Evolutionary conservation across 2,888 invertebrate species (phyloP), one percentile per base, ranked within the genome.

Genomic region (Pollenia labialis): DNA sequence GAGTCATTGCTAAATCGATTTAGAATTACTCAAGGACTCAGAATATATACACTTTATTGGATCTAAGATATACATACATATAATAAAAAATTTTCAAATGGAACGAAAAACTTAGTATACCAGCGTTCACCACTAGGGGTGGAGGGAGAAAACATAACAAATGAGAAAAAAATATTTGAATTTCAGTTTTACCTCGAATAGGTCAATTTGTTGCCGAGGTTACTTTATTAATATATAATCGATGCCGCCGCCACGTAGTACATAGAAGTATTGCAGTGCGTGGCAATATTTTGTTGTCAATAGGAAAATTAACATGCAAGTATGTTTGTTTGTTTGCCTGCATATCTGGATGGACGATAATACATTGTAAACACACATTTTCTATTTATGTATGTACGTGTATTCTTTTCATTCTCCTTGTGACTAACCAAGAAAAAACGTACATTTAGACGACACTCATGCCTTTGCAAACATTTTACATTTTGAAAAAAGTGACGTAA

Each of bases 171-270:
- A 40, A 68, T 48, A 50, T 58, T 11, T 60, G 32, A 11, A 50
- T 60, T 52, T 48, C 7, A 18, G 10, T 23, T 40, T 10, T 60
- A 62, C 77, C 23, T 77, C 58, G 71, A 64, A 64, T 50, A 50
- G 64, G 54, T 62, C 46, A 75, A 23, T 60, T 80, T 74, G 50
- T 54, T 60, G 74, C 18, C 16, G 46, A 69, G 16, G 18, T 76
- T 64, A 71, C 18, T 4, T 42, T 69, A 60, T 52, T 46, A 40
- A 60, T 52, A 23, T 40, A 62, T 68, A 56, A 71, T 80, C 60
- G 44, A 69, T 75, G 81, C 76, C 81, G 88, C 89, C 90, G 88
- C 74, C 32, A 32, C 87, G 86, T 89, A 85, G 87, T 85, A n/a
- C n/a, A n/a, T n/a, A 32, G 60, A 60, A 74, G 60, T 60, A 85